These are phyloP conservation scores for Hydrolagus colliei DNA, from an alignment of 2,797 vertebrate genomes.

Conservation along the genomic window DNA sequence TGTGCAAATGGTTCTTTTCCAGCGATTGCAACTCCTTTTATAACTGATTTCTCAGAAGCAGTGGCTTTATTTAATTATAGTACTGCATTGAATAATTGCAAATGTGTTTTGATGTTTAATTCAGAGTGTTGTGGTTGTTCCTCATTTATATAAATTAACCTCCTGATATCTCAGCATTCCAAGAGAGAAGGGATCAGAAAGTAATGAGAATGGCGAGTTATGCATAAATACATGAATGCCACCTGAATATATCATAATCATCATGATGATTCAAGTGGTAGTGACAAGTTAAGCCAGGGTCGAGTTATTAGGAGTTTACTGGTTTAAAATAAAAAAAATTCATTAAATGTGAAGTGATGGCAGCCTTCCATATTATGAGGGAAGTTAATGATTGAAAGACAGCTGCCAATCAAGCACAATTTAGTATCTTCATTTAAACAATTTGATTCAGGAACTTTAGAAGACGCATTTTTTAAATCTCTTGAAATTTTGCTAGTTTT, in stretches of 20 bases:
- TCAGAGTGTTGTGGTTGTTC: too few species aligned
- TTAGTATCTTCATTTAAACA: neutral
- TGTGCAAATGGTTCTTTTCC: neutral
- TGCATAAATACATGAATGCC: too few species aligned
- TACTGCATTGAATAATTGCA: neutral
- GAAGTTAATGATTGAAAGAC: neutral
- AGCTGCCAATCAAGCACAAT: neutral
- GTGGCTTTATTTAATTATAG: neutral
- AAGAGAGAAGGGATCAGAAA: too few species aligned
- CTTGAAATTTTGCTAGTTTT: neutral
- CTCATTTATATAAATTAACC: too few species aligned
- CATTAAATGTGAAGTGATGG: neutral
- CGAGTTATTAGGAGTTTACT: too few species aligned
- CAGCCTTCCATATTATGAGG: neutral
- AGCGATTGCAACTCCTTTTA: neutral
- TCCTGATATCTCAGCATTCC: too few species aligned
- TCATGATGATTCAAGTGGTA: too few species aligned
- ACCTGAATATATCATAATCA: too few species aligned
- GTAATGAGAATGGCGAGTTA: too few species aligned
- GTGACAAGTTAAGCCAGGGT: too few species aligned
- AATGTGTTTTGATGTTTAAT: neutral
- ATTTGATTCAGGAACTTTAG: neutral
- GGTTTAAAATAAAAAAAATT: neutral
- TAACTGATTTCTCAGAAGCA: neutral
- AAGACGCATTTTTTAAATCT: neutral